A percentile compares a stretch with the other conserved stretches of the same genome.
phyloP scores from a whole-genome alignment of 1,140 invertebrate species.

The Capitella teleta region DNA sequence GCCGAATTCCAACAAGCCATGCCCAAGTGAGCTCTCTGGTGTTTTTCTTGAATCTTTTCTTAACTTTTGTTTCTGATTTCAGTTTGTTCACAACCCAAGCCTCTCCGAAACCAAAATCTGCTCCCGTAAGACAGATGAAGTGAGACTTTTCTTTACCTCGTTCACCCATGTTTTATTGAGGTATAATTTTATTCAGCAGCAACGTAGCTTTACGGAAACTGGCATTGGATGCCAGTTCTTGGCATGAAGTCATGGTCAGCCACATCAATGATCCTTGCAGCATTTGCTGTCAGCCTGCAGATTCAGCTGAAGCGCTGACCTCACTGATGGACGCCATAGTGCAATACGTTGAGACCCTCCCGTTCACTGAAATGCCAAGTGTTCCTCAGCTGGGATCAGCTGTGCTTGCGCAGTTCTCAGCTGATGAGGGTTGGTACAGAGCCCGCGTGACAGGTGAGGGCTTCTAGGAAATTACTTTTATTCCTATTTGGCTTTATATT shows the following conservation, averaged over 20 bases:
- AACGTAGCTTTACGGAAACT: constrained; percentile 8
- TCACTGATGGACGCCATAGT: constrained; percentile 41
- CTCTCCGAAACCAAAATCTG: neutral
- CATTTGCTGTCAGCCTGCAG: constrained; percentile 44
- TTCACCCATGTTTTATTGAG: neutral
- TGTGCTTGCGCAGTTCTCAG: constrained; percentile 54
- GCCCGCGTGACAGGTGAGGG: constrained; percentile 62
- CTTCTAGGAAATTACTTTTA: constrained; percentile 27
- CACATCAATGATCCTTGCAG: constrained; percentile 32
- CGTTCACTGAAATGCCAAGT: too few relatives aligned
- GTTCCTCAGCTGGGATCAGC: too few relatives aligned
- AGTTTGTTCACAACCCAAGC: too few relatives aligned
- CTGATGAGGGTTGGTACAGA: constrained; percentile 66
- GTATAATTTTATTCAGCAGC: neutral
- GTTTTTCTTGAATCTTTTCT: too few relatives aligned
- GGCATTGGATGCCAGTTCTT: constrained; percentile 13
- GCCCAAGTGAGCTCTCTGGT: too few relatives aligned
- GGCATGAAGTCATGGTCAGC: constrained; percentile 22
- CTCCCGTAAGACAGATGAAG: neutral
- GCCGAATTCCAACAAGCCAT: too few relatives aligned
- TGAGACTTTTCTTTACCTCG: neutral
- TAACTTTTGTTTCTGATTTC: too few relatives aligned
- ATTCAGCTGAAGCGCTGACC: constrained; percentile 35
- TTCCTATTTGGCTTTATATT: constrained; percentile 3
- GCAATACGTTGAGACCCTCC: constrained; percentile 1